phyloP scores from a whole-genome alignment of 2,888 invertebrate genomes.

The Camponotus fellah region DNA sequence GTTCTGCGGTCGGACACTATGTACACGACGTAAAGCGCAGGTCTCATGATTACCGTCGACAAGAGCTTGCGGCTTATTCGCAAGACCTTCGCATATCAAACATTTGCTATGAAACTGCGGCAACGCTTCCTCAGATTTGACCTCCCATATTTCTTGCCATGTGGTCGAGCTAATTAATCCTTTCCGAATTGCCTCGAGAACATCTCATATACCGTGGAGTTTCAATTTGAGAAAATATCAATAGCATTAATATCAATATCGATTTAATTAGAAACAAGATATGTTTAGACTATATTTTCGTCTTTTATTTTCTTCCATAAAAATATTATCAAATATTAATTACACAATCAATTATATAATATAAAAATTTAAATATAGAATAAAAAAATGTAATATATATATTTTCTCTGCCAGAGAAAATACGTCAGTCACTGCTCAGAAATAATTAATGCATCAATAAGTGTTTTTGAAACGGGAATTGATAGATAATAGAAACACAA shows the following conservation, averaged over 20 bases:
- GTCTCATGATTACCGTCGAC: slow-evolving; percentile 42
- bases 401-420: no score
- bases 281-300: neutral
- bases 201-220: neutral
- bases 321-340: neutral
- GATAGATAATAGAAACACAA: no score
- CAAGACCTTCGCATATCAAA: slow-evolving; percentile 46
- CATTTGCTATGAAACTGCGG: slow-evolving; percentile 23
- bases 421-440: no score
- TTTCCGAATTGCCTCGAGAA: neutral
- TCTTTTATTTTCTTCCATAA: neutral
- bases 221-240: neutral
- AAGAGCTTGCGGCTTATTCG: slow-evolving; percentile 41
- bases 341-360: neutral
- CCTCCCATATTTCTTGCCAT: neutral
- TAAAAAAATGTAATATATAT: no score
- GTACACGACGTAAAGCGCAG: slow-evolving; percentile 34
- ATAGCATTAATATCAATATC: neutral
- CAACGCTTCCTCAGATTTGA: slow-evolving; percentile 12
- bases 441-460: no score
- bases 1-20: slow-evolving; percentile 54
- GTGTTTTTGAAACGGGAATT: no score
- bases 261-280: slow-evolving; percentile 1
- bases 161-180: neutral
- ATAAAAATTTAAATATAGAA: neutral